Conservation (phyloP, 2,888 invertebrate species). For the Macrophya annulata region DNA sequence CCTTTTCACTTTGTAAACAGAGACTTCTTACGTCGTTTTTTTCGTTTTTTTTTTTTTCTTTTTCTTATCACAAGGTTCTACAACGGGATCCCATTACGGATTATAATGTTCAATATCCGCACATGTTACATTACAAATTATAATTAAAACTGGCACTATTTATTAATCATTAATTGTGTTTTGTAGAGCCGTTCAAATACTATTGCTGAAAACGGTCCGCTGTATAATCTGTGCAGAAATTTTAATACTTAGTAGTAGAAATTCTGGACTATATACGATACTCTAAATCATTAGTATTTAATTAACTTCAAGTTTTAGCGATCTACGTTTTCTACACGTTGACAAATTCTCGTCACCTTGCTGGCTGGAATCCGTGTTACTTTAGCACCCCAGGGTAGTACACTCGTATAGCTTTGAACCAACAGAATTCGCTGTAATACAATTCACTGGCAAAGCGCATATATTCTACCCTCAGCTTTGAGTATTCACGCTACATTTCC, state of each 20-base stretch:
- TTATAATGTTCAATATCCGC: background rate
- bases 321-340: background rate
- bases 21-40: background rate
- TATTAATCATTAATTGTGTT: background rate
- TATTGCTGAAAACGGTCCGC: background rate
- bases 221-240: background rate
- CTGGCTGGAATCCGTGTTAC: slow-evolving; percentile 25
- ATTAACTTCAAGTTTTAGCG: slow-evolving; percentile 21
- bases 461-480: slow-evolving; percentile 30
- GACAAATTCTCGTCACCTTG: slow-evolving; percentile 35
- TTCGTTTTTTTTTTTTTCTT: too few species aligned
- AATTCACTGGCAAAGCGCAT: slow-evolving; percentile 23
- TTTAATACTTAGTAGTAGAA: background rate
- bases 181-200: background rate
- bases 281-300: slow-evolving; percentile 33
- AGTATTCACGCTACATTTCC: slow-evolving; percentile 22
- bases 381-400: slow-evolving; percentile 20
- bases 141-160: background rate
- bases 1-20: slow-evolving; percentile 3
- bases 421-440: slow-evolving; percentile 6
- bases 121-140: background rate
- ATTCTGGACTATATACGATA: background rate
- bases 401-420: background rate
- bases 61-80: background rate
- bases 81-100: background rate